Base-by-base conservation (phyloP, 2,888 invertebrate genomes). In the Desoria tigrina region DNA sequence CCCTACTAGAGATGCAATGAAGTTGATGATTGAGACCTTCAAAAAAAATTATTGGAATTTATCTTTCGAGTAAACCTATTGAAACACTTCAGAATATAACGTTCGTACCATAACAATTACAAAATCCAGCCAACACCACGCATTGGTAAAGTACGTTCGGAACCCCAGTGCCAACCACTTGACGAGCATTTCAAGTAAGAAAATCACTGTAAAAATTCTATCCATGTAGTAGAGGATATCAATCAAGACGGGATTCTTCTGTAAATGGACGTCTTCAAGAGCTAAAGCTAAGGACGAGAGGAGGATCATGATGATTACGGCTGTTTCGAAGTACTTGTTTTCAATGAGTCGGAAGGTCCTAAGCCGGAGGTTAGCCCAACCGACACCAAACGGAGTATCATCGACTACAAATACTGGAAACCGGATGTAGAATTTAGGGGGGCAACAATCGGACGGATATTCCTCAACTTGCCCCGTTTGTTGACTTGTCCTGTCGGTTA, bases 51-150 rank as follows among this genome's bases (percentile, higher is more conserved):
- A 7, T 55, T 39, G 39, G 39, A 39, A 39, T 39, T 16, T 11
- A 16, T 16, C 16, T 39, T 11, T 39, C 16, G 16, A 39, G 9
- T 39, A 9, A 39, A 9, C 39, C 16, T 39, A 39, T 39, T 16
- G 39, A n/a, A n/a, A n/a, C n/a, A n/a, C n/a, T n/a, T n/a, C n/a
- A n/a, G n/a, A n/a, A n/a, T n/a, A n/a, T n/a, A n/a, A 32, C 4
- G 4, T 32, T 6, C 59, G 11, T 85, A 94, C 97, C 90, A 94
- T 92, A 78, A 97, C 97, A 83, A 98, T 98, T 80, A 96, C 88
- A 83, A 97, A 97, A 85, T 98, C 97, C 78, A 98, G 88, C 97
- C 96, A 97, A 84, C 97, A 97, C 97, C 97, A 98, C 69, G 96
- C 96, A 80, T 97, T 96, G 57, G 94, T 95, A 82, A 97, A 98